These are phyloP conservation scores for Lepidotrigona ventralis DNA, from an alignment of 1,140 invertebrate species.

Conservation along the genomic window DNA sequence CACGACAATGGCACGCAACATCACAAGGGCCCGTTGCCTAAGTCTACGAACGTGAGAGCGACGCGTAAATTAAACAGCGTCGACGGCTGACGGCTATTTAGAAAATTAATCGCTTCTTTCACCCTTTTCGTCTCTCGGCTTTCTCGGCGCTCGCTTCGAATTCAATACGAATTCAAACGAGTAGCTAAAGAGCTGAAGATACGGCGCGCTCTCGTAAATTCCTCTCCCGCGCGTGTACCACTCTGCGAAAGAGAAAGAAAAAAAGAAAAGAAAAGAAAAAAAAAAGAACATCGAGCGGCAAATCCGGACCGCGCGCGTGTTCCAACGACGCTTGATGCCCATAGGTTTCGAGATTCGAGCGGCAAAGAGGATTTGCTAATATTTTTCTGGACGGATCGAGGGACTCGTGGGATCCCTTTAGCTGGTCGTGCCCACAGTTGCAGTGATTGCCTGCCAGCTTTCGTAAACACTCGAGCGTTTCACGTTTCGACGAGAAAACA, in stretches of 20 bases:
- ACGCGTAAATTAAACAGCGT: conserved; percentile 61
- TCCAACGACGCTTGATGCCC: not conserved
- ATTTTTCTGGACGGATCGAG: conserved; percentile 53
- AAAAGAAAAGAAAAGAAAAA: too few relatives aligned
- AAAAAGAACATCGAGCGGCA: not conserved
- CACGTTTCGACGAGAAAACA: conserved; percentile 31
- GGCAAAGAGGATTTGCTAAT: conserved; percentile 47
- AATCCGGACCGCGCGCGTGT: not conserved
- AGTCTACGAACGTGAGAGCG: conserved; percentile 47
- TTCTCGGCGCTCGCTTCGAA: not conserved
- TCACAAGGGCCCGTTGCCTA: not conserved
- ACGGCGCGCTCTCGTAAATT: not conserved
- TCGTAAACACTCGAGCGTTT: conserved; percentile 56
- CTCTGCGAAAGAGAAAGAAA: not conserved
- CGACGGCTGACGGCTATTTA: conserved; percentile 54
- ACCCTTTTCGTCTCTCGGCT: conserved; percentile 4
- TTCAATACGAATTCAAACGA: conserved; percentile 17
- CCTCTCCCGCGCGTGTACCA: not conserved
- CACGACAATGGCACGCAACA: conserved; percentile 38
- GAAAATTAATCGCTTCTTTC: conserved; percentile 54
- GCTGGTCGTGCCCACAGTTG: not conserved
- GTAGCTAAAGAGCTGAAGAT: too few relatives aligned
- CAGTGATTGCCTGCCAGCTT: conserved; percentile 10
- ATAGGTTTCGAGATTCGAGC: not conserved
- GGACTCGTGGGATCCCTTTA: conserved; percentile 20